Base-by-base conservation (phyloP, 1,140 invertebrate genomes). In the Globodera ellingtonae region DNA sequence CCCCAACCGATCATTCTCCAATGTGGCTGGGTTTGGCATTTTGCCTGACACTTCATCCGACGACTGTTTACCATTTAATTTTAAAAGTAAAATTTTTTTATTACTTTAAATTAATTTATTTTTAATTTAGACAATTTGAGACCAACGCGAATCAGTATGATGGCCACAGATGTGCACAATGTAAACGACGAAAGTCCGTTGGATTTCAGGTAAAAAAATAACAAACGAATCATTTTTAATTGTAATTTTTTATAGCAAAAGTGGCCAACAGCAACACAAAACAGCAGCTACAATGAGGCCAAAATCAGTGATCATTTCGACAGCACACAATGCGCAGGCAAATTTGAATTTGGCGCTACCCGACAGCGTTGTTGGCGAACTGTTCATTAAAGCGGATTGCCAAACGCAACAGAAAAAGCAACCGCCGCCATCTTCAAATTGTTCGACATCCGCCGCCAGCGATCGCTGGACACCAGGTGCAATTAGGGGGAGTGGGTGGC, bases 301-400 rank as follows among this genome's bases (percentile, higher is more conserved):
- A 9, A 70, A 70, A 70, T 70, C 67, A 21, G 67, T 70, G 67
- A 70, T 70, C 67, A 70, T 70, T 47, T 44, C 67, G 7, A 44
- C 35, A 35, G 0, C n/a, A 70, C 67, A 44, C 13, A 70, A 47
- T 35, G 67, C 56, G 56, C 13, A 6, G 56, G 56, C 56, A 18
- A 18, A 62, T 62, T 62, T 62, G 56, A 62, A 62, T 62, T 62
- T 62, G 56, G 56, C 56, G 15, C 56, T 1, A 18, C 15, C 56
- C 10, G 10, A 10, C 18, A 6, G 18, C 13, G 18, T 10, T 15
- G 18, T 62, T 62, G 56, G 56, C 56, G 13, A 62, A 15, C 5
- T 62, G 56, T 18, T 62, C 13, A 18, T 6, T 2, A 35, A 70
- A 35, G 67, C 6, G 67, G 67, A 35, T 5, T 8, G 67, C 46